Conservation (phyloP, 2,797 vertebrate genomes). For the Gadopsis bispinosus region DNA sequence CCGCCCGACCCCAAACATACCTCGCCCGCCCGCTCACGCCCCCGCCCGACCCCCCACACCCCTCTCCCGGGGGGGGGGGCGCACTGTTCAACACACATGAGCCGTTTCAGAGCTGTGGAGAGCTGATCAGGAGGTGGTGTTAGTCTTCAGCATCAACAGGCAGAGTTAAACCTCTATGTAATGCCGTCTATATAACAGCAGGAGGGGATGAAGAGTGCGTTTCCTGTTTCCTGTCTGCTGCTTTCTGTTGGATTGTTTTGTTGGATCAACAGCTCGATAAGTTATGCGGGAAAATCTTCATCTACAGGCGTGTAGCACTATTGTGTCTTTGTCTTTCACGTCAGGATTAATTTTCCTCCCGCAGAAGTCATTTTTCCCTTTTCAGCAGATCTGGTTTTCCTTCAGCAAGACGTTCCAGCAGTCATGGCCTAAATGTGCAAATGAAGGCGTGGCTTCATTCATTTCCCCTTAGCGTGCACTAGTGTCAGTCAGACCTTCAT, state of each 20-base stretch:
- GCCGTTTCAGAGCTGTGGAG: not conserved
- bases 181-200: constrained; percentile 18
- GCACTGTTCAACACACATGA: not conserved
- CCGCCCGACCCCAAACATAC: too few relatives aligned
- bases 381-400: not conserved
- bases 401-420: not conserved
- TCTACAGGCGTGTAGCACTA: not conserved
- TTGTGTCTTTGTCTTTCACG: not conserved
- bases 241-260: not conserved
- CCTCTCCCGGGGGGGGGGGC: too few relatives aligned
- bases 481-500: not conserved
- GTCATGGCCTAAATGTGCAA: not conserved
- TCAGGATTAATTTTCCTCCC: not conserved
- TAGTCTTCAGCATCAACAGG: not conserved
- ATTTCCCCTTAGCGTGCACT: not conserved
- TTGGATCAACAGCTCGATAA: not conserved
- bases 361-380: not conserved
- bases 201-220: constrained; percentile 21
- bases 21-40: too few relatives aligned
- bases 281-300: not conserved
- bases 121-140: too few relatives aligned
- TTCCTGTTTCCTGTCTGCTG: not conserved
- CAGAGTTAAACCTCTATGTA: not conserved
- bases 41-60: too few relatives aligned
- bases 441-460: not conserved